Conservation (phyloP, 2,797 vertebrate genomes). For the Pagetopsis macropterus region DNA sequence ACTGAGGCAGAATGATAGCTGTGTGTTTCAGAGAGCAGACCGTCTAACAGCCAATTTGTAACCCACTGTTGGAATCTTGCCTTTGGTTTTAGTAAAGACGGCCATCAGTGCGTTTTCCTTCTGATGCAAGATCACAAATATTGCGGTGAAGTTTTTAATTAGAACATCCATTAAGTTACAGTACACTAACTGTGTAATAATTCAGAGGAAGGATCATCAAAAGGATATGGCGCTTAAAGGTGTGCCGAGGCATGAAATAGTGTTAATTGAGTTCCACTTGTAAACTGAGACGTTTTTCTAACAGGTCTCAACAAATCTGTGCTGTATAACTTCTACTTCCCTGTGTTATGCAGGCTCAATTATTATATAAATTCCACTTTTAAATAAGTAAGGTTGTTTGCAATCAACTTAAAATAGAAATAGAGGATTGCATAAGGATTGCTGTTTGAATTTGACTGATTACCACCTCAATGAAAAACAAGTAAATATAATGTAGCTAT, state of each 20-base stretch:
- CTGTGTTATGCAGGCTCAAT: neutral
- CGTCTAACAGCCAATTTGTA: conserved; percentile 67
- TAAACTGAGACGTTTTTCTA: neutral
- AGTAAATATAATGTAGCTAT: neutral
- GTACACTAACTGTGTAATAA: conserved; percentile 8
- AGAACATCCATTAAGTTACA: conserved; percentile 18
- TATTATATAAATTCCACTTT: neutral
- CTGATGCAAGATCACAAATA: conserved; percentile 24
- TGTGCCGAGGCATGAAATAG: too few relatives aligned
- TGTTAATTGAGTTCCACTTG: neutral
- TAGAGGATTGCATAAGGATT: neutral
- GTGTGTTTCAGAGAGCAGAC: conserved; percentile 55
- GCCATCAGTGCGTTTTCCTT: conserved; percentile 12
- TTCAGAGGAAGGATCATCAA: neutral
- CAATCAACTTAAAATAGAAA: neutral
- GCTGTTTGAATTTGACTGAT: neutral
- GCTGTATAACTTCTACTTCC: neutral
- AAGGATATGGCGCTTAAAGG: neutral
- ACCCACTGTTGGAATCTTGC: conserved; percentile 42
- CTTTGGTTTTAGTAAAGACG: conserved; percentile 30
- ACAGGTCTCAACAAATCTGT: conserved; percentile 5
- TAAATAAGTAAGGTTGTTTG: neutral
- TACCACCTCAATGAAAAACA: neutral
- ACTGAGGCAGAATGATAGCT: conserved; percentile 67
- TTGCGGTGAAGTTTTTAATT: conserved; percentile 20